Evolutionary conservation across 2,797 vertebrate species (phyloP).

Genomic region (Schizopygopsis pylzovi): DNA sequence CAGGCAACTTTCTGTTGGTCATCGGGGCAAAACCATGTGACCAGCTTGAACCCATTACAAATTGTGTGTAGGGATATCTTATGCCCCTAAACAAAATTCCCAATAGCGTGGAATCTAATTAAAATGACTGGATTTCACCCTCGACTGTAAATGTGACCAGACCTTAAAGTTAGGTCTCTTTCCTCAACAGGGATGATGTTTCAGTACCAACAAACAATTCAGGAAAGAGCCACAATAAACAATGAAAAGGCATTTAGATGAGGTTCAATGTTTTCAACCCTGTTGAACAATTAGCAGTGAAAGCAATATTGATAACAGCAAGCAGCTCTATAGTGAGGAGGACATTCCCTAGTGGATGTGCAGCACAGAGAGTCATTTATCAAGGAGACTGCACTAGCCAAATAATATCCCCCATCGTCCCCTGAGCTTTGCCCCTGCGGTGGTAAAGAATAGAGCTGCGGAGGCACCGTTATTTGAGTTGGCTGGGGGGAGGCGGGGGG

Average conservation of each 20-base stretch:
- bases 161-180: background rate
- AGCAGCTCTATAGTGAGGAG: constrained; percentile 38
- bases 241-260: constrained; percentile 26
- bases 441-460: constrained; percentile 63
- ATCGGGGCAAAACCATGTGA: background rate
- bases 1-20: background rate
- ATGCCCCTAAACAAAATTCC: background rate
- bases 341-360: constrained; percentile 66
- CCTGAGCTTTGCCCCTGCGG: constrained; percentile 69
- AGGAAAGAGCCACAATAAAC: background rate
- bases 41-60: background rate
- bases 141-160: background rate
- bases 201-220: background rate
- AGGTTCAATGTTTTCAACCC: constrained; percentile 34
- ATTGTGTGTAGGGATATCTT: background rate
- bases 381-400: constrained; percentile 74
- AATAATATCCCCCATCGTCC: constrained; percentile 61
- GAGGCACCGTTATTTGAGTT: constrained; percentile 47
- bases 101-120: background rate
- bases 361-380: constrained; percentile 72
- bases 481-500: background rate
- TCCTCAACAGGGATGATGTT: background rate
- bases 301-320: constrained; percentile 51
- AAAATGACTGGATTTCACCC: background rate
- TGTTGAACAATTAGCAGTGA: constrained; percentile 43